A percentile compares a stretch with the other conserved stretches of the same genome.
phyloP scores from a whole-genome alignment of 2,888 invertebrate genomes.

The Pasiphila rectangulata region DNA sequence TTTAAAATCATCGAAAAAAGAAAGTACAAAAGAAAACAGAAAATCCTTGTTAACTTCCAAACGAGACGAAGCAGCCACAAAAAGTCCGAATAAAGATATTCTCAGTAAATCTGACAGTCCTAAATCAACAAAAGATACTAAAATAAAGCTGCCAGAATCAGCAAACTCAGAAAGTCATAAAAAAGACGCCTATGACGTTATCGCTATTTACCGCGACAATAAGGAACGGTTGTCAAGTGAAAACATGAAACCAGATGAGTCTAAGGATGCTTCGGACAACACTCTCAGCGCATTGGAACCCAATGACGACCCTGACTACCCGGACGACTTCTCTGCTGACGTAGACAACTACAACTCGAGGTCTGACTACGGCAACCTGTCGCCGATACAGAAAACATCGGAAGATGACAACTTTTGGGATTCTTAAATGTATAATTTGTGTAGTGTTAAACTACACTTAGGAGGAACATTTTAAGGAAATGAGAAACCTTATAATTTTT shows the following conservation, averaged over 20 bases:
- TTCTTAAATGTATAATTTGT: too few species aligned
- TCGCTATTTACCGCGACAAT: slow-evolving; percentile 44
- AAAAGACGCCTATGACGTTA: too few species aligned
- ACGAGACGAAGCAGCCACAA: not conserved
- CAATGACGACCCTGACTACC: slow-evolving; percentile 39
- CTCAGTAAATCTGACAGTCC: too few species aligned
- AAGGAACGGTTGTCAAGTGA: slow-evolving; percentile 38
- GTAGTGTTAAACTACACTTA: too few species aligned
- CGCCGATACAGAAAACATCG: slow-evolving; percentile 53
- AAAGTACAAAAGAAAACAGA: not conserved
- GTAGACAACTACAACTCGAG: slow-evolving; percentile 58
- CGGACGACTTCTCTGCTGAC: slow-evolving; percentile 58
- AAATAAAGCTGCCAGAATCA: not conserved
- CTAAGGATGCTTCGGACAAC: slow-evolving; percentile 38
- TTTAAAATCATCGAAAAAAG: not conserved
- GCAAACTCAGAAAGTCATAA: slow-evolving; percentile 6
- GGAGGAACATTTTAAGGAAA: too few species aligned
- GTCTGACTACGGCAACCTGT: slow-evolving; percentile 45
- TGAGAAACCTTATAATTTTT: too few species aligned
- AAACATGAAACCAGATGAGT: slow-evolving; percentile 40
- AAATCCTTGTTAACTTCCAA: not conserved
- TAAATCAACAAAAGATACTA: too few species aligned
- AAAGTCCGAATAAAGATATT: too few species aligned
- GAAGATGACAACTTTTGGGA: slow-evolving; percentile 69
- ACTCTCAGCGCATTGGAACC: slow-evolving; percentile 38